phyloP scores from a whole-genome alignment of 2,888 invertebrate genomes.

The Agrochola macilenta region DNA sequence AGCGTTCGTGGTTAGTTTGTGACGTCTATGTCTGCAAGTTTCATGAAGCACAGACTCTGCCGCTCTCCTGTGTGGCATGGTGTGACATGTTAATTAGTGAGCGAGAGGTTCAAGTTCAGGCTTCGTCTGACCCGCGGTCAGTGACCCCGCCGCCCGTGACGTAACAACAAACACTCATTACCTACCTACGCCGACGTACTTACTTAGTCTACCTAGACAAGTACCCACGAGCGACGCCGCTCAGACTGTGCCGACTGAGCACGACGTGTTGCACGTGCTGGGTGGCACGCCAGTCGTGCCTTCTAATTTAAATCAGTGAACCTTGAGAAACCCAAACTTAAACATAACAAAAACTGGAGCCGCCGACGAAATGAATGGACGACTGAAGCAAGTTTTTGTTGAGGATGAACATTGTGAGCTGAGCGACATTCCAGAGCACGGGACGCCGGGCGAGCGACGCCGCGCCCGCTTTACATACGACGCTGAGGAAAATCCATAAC shows the following conservation, averaged over 20 bases:
- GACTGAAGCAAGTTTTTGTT: slow-evolving; percentile 61
- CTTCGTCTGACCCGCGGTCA: slow-evolving; percentile 69
- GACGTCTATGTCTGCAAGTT: background rate
- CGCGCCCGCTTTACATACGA: slow-evolving; percentile 64
- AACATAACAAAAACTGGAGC: slow-evolving; percentile 63
- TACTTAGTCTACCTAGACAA: background rate
- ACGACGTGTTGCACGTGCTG: slow-evolving; percentile 6
- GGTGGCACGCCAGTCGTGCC: slow-evolving; percentile 32
- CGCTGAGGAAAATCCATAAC: slow-evolving; percentile 89
- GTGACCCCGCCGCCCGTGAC: slow-evolving; percentile 73
- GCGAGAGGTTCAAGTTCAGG: slow-evolving; percentile 77
- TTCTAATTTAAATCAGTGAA: slow-evolving; percentile 63
- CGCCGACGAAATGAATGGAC: slow-evolving; percentile 67
- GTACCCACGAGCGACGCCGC: slow-evolving; percentile 11
- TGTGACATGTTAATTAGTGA: slow-evolving; percentile 69
- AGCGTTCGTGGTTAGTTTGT: background rate
- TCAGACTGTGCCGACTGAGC: slow-evolving; percentile 13
- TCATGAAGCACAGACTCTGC: background rate
- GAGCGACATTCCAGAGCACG: slow-evolving; percentile 52
- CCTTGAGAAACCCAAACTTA: slow-evolving; percentile 56
- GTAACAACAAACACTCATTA: slow-evolving; percentile 65
- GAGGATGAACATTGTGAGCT: slow-evolving; percentile 43
- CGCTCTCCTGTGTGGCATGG: slow-evolving; percentile 4
- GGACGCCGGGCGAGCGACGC: slow-evolving; percentile 29
- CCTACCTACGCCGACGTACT: slow-evolving; percentile 35